phyloP scores from a whole-genome alignment of 2,797 vertebrate genomes.

The Otus scops region DNA sequence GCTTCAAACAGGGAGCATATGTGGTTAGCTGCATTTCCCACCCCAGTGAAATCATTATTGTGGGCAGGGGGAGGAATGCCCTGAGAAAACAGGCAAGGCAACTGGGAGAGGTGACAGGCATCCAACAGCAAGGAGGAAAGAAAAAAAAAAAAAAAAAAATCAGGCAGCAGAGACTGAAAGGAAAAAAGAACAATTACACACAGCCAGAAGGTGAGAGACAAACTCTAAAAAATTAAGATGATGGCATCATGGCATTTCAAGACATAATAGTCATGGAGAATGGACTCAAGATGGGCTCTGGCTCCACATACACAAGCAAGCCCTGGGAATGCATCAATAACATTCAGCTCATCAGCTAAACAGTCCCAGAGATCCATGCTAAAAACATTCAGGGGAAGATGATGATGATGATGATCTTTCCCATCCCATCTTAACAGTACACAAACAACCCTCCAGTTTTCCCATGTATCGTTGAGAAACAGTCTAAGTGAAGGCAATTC shows the following conservation, averaged over 20 bases:
- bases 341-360: neutral
- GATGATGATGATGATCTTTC: neutral
- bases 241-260: neutral
- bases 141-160: neutral
- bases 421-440: neutral
- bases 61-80: neutral
- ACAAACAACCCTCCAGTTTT: neutral
- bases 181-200: neutral
- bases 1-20: neutral
- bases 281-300: neutral
- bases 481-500: neutral
- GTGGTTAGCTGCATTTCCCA: neutral
- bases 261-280: neutral
- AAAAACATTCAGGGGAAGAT: neutral
- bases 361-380: neutral
- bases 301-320: neutral
- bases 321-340: neutral
- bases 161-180: neutral
- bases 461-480: accelerated
- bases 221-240: neutral
- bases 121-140: neutral
- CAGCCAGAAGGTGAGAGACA: neutral
- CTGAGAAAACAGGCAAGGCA: neutral
- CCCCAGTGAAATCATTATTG: neutral
- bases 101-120: neutral